phyloP scores from a whole-genome alignment of 2,888 invertebrate species.

The Meloe dianella region DNA sequence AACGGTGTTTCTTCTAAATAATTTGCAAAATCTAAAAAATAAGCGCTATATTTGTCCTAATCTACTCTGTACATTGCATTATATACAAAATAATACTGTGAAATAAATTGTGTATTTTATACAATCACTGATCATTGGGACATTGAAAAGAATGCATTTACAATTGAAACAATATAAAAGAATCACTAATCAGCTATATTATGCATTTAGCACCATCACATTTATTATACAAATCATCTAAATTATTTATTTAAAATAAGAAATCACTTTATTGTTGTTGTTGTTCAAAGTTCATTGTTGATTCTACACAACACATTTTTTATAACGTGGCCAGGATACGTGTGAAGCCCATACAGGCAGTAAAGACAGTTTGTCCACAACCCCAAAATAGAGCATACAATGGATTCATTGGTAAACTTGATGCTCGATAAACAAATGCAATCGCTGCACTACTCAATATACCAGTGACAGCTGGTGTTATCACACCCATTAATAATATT shows the following conservation, averaged over 20 bases:
- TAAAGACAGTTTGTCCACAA: constrained; percentile 88
- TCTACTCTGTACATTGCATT: constrained; percentile 52
- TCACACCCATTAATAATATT: constrained; percentile 86
- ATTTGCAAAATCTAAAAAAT: not conserved
- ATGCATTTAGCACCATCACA: constrained; percentile 57
- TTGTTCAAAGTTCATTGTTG: constrained; percentile 13
- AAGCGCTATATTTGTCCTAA: constrained; percentile 34
- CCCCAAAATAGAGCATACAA: constrained; percentile 95
- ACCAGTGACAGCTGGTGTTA: constrained; percentile 88
- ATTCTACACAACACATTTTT: constrained; percentile 24
- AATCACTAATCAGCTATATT: constrained; percentile 31
- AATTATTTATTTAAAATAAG: constrained; percentile 24
- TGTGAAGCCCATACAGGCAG: constrained; percentile 90
- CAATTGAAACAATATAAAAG: constrained; percentile 44
- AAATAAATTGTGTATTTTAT: constrained; percentile 42
- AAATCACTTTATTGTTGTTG: constrained; percentile 20
- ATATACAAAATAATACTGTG: constrained; percentile 52
- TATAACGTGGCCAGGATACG: constrained; percentile 82
- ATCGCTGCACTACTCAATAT: constrained; percentile 90
- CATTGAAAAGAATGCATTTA: constrained; percentile 29
- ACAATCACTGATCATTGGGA: constrained; percentile 34
- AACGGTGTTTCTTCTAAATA: not conserved
- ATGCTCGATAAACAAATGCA: constrained; percentile 91
- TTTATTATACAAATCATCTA: constrained; percentile 43
- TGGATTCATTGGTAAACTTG: constrained; percentile 87